Conservation (phyloP, 53 echinoderm and acorn worm genomes). For the Antedon mediterranea region DNA sequence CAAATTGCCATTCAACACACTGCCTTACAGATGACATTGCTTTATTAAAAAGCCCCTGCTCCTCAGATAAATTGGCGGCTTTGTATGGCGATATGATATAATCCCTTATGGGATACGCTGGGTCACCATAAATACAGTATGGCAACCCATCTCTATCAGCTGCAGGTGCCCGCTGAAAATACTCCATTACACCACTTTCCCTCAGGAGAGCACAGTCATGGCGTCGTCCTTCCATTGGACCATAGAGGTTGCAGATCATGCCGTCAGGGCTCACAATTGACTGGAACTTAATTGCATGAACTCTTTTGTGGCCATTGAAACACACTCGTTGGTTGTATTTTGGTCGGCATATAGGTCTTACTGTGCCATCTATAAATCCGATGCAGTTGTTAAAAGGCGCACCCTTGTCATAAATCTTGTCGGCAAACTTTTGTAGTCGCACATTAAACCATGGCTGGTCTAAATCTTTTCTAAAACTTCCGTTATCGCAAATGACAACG, state of each 20-base stretch:
- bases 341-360: constrained; percentile 11
- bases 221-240: constrained; percentile 21
- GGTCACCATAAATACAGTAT: constrained; percentile 12
- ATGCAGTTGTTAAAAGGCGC: constrained; percentile 21
- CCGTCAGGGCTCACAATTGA: constrained; percentile 24
- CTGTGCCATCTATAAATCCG: constrained; percentile 28
- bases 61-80: constrained; percentile 16
- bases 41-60: constrained; percentile 8
- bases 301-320: constrained; percentile 26
- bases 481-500: constrained; percentile 4
- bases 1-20: constrained; percentile 23
- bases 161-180: too few relatives aligned
- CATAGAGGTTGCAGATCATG: constrained; percentile 16
- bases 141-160: too few relatives aligned
- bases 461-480: neutral
- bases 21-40: constrained; percentile 13
- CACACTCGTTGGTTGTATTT: constrained; percentile 6
- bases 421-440: constrained; percentile 4
- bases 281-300: constrained; percentile 27
- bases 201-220: constrained; percentile 14
- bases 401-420: constrained; percentile 22
- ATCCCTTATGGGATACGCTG: constrained; percentile 12
- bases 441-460: constrained; percentile 14
- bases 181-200: neutral
- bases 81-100: constrained; percentile 13